These are phyloP conservation scores for Megathymus violae DNA, from an alignment of 1,140 invertebrate genomes.

Conservation along the genomic window DNA sequence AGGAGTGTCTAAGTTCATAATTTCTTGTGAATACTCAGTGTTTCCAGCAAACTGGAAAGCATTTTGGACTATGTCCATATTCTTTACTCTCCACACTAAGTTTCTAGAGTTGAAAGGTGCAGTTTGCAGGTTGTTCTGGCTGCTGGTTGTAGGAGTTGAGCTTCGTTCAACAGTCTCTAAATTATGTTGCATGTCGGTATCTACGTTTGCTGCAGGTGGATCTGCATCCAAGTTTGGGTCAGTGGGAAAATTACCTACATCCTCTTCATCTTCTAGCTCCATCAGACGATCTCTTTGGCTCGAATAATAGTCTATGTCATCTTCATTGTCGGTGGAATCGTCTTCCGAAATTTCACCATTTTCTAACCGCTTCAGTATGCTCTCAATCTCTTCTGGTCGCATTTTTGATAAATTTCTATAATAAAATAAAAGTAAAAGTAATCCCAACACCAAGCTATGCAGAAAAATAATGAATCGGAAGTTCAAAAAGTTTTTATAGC, in stretches of 20 bases:
- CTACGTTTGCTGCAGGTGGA: constrained; percentile 52
- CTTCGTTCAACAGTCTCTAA: constrained; percentile 57
- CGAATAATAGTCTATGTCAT: constrained; percentile 61
- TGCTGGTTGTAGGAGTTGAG: constrained; percentile 56
- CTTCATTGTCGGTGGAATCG: constrained; percentile 58
- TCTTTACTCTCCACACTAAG: constrained; percentile 57
- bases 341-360: constrained; percentile 60
- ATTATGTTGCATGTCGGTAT: constrained; percentile 56
- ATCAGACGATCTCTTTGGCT: constrained; percentile 56
- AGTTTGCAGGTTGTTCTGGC: constrained; percentile 56
- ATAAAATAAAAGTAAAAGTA: constrained; percentile 57
- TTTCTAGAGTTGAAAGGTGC: constrained; percentile 56
- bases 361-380: constrained; percentile 49
- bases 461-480: constrained; percentile 55
- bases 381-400: constrained; percentile 57
- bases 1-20: constrained; percentile 56
- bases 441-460: constrained; percentile 54
- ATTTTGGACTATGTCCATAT: constrained; percentile 56
- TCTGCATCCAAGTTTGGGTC: constrained; percentile 57
- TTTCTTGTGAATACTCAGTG: constrained; percentile 57
- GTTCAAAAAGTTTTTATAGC: constrained; percentile 56
- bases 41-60: constrained; percentile 61
- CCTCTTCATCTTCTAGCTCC: constrained; percentile 58
- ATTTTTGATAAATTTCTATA: constrained; percentile 62
- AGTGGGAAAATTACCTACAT: constrained; percentile 59